Conservation (phyloP, 1,140 invertebrate species). For the Solen grandis region DNA sequence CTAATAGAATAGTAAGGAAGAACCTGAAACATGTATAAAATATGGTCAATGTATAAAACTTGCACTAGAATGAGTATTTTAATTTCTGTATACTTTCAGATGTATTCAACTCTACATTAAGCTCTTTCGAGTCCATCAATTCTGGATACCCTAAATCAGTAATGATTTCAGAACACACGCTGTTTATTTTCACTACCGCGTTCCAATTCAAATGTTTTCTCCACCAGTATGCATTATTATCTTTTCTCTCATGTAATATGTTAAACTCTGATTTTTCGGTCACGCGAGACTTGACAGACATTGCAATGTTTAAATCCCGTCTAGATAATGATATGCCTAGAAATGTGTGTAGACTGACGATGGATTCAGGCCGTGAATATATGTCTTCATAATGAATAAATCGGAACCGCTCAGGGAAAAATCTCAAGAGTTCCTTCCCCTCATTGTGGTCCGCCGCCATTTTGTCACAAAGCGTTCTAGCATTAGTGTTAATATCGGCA, state of each 20-base stretch:
- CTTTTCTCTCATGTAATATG: neutral
- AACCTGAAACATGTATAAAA: no score
- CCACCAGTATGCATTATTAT: constrained; percentile 41
- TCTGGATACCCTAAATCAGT: constrained; percentile 17
- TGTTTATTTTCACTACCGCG: constrained; percentile 1
- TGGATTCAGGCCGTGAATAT: neutral
- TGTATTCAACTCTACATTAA: no score
- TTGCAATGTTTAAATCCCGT: neutral
- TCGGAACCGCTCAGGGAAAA: constrained; percentile 24
- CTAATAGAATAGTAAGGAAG: no score
- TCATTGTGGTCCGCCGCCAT: constrained; percentile 23
- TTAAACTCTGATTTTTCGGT: neutral
- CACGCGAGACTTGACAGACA: neutral
- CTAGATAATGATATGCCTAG: constrained; percentile 16
- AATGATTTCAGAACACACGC: constrained; percentile 10
- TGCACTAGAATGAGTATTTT: no score
- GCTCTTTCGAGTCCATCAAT: no score
- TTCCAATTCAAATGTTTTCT: constrained; percentile 15
- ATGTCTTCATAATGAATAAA: constrained; percentile 49
- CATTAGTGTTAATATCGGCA: constrained; percentile 7
- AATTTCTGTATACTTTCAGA: no score
- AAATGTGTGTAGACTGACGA: constrained; percentile 17
- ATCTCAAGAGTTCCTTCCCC: neutral
- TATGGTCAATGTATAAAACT: no score
- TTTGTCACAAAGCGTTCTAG: constrained; percentile 16